These are phyloP conservation scores for Petrocephalus microphthalmus DNA, from an alignment of 2,113 vertebrate species.

Conservation along the genomic window DNA sequence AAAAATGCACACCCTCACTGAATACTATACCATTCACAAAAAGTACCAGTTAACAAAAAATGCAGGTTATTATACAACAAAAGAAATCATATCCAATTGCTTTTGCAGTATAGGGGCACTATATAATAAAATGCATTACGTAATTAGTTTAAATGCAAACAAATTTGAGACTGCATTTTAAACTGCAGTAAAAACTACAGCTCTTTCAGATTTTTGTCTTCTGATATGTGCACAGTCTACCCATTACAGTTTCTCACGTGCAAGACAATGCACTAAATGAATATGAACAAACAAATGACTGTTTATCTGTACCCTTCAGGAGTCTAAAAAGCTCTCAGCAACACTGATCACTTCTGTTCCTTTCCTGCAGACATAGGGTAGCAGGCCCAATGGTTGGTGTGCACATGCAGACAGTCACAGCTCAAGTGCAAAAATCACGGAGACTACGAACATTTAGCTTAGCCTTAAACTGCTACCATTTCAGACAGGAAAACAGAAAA, in stretches of 20 bases:
- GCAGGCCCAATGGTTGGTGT: neutral
- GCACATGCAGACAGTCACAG: neutral
- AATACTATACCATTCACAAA: neutral
- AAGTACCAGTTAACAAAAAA: neutral
- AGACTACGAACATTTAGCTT: neutral
- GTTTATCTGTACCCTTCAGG: neutral
- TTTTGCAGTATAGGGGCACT: neutral
- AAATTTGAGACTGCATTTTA: neutral
- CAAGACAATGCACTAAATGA: neutral
- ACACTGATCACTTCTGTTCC: neutral
- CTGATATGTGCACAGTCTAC: neutral
- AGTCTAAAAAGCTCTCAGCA: neutral
- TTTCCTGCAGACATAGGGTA: neutral
- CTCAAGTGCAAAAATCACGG: neutral
- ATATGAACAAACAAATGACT: neutral
- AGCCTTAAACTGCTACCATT: neutral
- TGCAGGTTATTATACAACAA: neutral
- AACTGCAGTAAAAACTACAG: neutral
- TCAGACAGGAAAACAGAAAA: neutral
- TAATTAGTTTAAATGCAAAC: neutral
- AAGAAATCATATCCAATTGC: neutral
- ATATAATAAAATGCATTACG: neutral
- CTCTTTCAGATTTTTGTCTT: neutral
- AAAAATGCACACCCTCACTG: neutral
- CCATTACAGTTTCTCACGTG: neutral